Percentiles rank a stretch among this genome's conserved stretches.
Evolutionary conservation across 1,140 invertebrate species (phyloP).

Genomic region (Dreissena polymorpha): DNA sequence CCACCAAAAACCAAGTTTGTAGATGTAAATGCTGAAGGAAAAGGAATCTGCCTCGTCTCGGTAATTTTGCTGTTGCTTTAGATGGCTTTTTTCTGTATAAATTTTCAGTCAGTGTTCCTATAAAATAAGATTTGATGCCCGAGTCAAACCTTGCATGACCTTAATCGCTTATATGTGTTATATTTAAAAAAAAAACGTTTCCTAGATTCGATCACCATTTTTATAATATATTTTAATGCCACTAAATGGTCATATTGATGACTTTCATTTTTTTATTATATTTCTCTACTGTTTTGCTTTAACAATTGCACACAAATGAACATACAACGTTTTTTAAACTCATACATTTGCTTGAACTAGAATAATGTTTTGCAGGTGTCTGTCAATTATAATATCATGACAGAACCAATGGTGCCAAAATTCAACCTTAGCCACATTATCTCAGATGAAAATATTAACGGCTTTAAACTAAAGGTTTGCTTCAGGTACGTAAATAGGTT

Average conservation of each 20-base stretch:
- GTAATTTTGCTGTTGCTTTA: too few relatives aligned
- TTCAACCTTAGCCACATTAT: not conserved
- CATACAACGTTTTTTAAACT: not conserved
- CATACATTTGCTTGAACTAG: not conserved
- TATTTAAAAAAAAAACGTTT: not conserved
- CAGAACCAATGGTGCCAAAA: not conserved
- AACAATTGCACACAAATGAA: not conserved
- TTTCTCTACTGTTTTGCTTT: not conserved
- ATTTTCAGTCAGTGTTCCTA: too few relatives aligned
- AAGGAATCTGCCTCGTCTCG: too few relatives aligned
- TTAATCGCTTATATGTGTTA: too few relatives aligned
- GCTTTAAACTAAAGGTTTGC: slow-evolving; percentile 31
- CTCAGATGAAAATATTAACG: slow-evolving; percentile 28
- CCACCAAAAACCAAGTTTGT: too few relatives aligned
- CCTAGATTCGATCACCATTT: not conserved
- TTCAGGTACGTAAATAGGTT: slow-evolving; percentile 12
- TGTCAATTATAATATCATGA: slow-evolving; percentile 21
- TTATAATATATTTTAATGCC: not conserved
- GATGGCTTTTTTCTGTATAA: too few relatives aligned
- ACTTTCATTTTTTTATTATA: too few relatives aligned
- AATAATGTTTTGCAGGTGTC: slow-evolving; percentile 2
- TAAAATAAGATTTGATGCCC: too few relatives aligned
- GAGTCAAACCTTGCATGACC: too few relatives aligned
- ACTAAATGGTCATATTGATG: not conserved
- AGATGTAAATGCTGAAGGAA: too few relatives aligned